phyloP scores from a whole-genome alignment of 2,888 invertebrate genomes.

The Aspidiotus destructor region DNA sequence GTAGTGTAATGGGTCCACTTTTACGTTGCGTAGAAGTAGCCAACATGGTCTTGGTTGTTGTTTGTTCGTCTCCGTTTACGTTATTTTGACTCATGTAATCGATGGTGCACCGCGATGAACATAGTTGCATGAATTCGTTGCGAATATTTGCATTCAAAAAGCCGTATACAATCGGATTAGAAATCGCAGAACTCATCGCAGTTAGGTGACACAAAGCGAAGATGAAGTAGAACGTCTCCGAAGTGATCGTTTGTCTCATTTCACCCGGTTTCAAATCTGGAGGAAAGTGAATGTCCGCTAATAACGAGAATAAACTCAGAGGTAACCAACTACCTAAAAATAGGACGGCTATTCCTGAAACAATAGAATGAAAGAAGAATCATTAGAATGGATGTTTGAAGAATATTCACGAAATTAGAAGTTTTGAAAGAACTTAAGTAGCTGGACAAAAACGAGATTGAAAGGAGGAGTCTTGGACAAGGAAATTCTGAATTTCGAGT shows the following conservation, averaged over 20 bases:
- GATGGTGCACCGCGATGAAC: conserved; percentile 29
- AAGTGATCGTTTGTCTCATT: conserved; percentile 32
- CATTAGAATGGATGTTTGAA: too few species aligned
- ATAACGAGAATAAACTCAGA: conserved; percentile 47
- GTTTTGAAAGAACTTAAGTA: too few species aligned
- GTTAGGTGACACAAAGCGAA: conserved; percentile 49
- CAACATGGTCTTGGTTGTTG: conserved; percentile 16
- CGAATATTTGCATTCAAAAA: conserved; percentile 53
- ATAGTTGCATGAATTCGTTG: conserved; percentile 43
- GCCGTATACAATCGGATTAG: conserved; percentile 52
- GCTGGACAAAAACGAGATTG: too few species aligned
- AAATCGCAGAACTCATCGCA: conserved; percentile 50
- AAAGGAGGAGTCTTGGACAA: too few species aligned
- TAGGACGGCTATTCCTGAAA: conserved; percentile 41
- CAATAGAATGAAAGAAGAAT: background rate
- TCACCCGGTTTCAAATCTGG: conserved; percentile 23
- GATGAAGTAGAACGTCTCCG: conserved; percentile 41
- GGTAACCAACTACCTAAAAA: conserved; percentile 53
- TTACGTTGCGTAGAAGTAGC: conserved; percentile 17
- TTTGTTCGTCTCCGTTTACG: conserved; percentile 9
- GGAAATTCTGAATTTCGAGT: too few species aligned
- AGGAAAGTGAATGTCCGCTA: conserved; percentile 41
- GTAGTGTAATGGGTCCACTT: conserved; percentile 13
- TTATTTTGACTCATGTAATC: background rate
- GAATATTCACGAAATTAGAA: too few species aligned